These are phyloP conservation scores for Bubo scandiacus DNA, from an alignment of 2,113 vertebrate species.

Conservation along the genomic window DNA sequence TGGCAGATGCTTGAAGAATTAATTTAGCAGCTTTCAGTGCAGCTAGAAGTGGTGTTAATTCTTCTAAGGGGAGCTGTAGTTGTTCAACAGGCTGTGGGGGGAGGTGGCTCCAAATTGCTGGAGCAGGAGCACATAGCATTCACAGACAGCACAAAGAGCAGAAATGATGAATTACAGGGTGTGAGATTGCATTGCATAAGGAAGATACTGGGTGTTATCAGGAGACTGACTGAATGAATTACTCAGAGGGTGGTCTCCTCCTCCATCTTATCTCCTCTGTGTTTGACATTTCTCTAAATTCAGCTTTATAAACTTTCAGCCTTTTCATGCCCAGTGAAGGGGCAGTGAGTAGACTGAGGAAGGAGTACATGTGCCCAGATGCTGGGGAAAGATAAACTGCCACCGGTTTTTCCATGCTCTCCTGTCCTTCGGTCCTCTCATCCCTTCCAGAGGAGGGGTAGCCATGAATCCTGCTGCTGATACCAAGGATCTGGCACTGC, in stretches of 20 bases:
- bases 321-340: background rate
- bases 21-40: background rate
- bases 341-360: background rate
- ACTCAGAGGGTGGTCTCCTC: background rate
- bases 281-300: background rate
- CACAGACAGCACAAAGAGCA: background rate
- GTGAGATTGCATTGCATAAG: background rate
- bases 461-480: background rate
- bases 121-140: background rate
- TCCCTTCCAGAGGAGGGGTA: background rate
- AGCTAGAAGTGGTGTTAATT: background rate
- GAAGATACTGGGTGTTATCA: background rate
- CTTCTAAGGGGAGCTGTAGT: background rate
- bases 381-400: background rate
- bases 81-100: background rate
- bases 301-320: background rate
- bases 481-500: background rate
- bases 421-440: background rate
- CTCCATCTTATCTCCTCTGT: background rate
- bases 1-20: background rate
- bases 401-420: accelerated
- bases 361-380: background rate
- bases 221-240: background rate
- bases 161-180: background rate
- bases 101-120: background rate